Percentiles rank a stretch among this genome's conserved stretches.
Evolutionary conservation across 2,113 vertebrate genomes (phyloP).

Genomic region (Dinomys branickii): DNA sequence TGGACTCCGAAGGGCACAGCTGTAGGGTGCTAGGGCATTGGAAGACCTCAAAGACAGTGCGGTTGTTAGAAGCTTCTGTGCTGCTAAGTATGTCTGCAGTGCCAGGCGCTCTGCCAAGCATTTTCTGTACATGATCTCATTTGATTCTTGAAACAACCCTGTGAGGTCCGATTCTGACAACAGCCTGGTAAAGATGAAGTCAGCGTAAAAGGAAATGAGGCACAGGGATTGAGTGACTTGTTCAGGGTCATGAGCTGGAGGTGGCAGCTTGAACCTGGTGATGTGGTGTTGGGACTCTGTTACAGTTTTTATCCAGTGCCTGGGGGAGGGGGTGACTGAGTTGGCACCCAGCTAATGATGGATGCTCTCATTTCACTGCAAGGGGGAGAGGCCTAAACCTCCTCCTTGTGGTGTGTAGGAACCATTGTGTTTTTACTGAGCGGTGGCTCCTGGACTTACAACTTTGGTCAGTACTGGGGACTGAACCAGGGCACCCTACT

Average conservation of each 20-base stretch:
- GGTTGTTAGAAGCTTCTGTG: background rate
- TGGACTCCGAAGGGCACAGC: background rate
- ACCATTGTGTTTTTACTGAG: background rate
- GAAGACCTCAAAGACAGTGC: background rate
- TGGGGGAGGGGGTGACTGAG: background rate
- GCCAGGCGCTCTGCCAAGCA: background rate
- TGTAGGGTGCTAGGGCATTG: background rate
- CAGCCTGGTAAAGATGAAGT: background rate
- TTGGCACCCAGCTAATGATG: background rate
- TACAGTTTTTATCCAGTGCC: background rate
- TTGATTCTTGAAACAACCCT: constrained; percentile 12
- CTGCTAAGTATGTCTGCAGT: background rate
- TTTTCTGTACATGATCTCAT: constrained; percentile 63
- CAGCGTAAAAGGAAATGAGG: background rate
- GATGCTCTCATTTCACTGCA: background rate
- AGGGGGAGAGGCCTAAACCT: background rate
- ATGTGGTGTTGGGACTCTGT: background rate
- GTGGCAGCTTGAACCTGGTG: background rate
- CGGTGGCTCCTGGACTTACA: background rate
- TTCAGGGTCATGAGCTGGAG: background rate
- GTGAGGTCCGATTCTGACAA: constrained; percentile 45
- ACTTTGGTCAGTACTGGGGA: background rate
- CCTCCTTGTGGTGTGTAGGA: accelerated
- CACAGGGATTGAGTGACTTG: background rate
- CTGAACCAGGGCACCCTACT: background rate